Percentiles rank a stretch among this genome's conserved stretches.
Conservation (phyloP, 30 jellyfish, hydroid and myxozoan genomes). For the Aurelia coerulea region DNA sequence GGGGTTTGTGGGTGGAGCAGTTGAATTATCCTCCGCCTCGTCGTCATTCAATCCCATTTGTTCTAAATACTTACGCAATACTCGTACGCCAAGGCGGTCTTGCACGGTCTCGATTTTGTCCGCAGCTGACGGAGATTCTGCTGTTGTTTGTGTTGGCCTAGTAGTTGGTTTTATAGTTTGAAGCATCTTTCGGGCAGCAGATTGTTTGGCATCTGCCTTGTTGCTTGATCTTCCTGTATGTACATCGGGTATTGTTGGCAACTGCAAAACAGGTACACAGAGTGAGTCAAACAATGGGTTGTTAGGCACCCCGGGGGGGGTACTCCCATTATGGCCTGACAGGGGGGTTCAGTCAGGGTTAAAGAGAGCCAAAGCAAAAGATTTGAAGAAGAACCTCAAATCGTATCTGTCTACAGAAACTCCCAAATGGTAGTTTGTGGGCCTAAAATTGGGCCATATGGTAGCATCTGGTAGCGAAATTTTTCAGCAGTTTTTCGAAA, state of each 20-base stretch:
- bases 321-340: no score
- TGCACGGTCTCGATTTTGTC: background rate
- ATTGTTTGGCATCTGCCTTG: slow-evolving; percentile 28
- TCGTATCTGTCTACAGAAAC: no score
- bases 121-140: background rate
- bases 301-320: no score
- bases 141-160: background rate
- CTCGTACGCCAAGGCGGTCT: background rate
- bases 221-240: background rate
- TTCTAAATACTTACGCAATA: background rate
- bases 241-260: background rate
- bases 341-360: no score
- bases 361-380: no score
- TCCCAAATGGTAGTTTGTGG: no score
- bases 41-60: background rate
- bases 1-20: background rate
- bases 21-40: background rate
- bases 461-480: no score
- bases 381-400: no score
- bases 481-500: no score
- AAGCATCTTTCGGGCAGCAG: slow-evolving; percentile 25
- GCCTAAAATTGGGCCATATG: no score
- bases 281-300: no score
- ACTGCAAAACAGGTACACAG: background rate
- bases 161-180: background rate